Percentiles rank a stretch among this genome's conserved stretches.
Conservation (phyloP, 1,140 invertebrate genomes). For the Steinernema feltiae region DNA sequence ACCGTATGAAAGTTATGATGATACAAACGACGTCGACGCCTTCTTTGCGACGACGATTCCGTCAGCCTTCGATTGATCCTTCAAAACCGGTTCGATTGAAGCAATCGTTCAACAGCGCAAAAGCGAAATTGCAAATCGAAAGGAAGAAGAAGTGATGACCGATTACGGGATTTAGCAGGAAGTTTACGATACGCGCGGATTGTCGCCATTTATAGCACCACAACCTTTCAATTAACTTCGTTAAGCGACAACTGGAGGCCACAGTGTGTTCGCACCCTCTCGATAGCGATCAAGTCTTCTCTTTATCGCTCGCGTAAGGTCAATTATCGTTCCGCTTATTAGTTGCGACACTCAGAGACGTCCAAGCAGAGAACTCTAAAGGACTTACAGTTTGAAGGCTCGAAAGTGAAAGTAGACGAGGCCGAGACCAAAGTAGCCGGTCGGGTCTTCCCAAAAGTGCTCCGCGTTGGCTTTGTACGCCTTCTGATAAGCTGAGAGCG, state of each 20-base stretch:
- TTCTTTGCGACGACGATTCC: not conserved
- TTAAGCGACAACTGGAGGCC: no score
- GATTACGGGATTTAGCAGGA: no score
- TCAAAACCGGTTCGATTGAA: not conserved
- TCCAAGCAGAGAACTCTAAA: no score
- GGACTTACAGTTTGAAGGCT: conserved; percentile 84
- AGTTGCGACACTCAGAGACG: no score
- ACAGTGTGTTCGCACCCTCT: no score
- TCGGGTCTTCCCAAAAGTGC: conserved; percentile 65
- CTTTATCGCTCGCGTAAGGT: no score
- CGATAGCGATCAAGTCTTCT: no score
- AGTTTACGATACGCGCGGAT: no score
- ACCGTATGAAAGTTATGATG: not conserved
- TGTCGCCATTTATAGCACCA: no score
- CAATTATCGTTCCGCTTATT: no score
- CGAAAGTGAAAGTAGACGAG: conserved; percentile 92
- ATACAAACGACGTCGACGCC: not conserved
- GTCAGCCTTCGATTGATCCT: not conserved
- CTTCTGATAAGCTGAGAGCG: conserved; percentile 47
- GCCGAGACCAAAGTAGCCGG: conserved; percentile 84
- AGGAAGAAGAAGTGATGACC: not conserved
- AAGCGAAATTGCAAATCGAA: not conserved
- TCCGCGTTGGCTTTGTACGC: conserved; percentile 33
- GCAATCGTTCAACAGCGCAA: not conserved
- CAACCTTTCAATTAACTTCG: no score